These are phyloP conservation scores for Wiebesia pumilae DNA, from an alignment of 1,140 invertebrate genomes.

Conservation along the genomic window DNA sequence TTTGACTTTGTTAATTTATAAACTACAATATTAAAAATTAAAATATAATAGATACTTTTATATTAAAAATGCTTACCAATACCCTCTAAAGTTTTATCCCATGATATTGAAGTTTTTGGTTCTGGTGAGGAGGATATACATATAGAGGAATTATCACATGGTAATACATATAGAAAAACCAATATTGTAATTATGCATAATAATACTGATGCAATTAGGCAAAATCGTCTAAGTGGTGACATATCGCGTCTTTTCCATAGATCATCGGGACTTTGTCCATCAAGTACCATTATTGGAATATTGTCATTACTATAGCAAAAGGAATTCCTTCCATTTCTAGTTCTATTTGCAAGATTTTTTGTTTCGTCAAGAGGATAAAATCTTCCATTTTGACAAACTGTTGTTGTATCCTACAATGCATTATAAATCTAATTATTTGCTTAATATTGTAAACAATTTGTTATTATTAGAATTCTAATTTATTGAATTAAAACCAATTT, in stretches of 20 bases:
- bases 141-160: slow-evolving; percentile 80
- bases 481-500: no score
- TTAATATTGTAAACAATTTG: not conserved
- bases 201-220: slow-evolving; percentile 81
- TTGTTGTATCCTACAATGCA: slow-evolving; percentile 58
- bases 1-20: not conserved
- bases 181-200: slow-evolving; percentile 82
- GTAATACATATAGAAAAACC: slow-evolving; percentile 84
- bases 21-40: slow-evolving; percentile 13
- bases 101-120: slow-evolving; percentile 77
- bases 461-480: not conserved
- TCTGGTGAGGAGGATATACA: slow-evolving; percentile 77
- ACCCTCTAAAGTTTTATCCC: slow-evolving; percentile 82
- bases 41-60: not conserved
- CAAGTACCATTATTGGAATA: slow-evolving; percentile 77
- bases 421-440: not conserved
- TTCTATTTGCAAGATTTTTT: slow-evolving; percentile 61
- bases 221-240: slow-evolving; percentile 79
- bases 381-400: slow-evolving; percentile 62
- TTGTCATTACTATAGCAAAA: slow-evolving; percentile 74
- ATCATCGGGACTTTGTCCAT: slow-evolving; percentile 76
- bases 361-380: slow-evolving; percentile 70
- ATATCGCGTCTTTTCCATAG: slow-evolving; percentile 78
- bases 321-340: slow-evolving; percentile 63
- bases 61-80: slow-evolving; percentile 73